phyloP scores from a whole-genome alignment of 2,888 invertebrate genomes.

The Eupithecia dodoneata region DNA sequence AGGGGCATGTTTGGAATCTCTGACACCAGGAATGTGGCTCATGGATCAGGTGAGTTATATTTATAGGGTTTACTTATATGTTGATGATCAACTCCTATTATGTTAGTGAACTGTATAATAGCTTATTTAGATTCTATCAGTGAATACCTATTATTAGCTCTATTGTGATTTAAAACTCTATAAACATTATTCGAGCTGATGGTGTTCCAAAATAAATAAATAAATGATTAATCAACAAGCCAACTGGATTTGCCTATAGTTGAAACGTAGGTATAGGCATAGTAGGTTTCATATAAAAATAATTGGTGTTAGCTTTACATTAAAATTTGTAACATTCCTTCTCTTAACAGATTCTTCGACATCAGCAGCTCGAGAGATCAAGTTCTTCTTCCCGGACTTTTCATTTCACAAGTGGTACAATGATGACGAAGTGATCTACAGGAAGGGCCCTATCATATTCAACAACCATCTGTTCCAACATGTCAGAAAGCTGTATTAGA shows the following conservation, averaged over 20 bases:
- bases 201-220: too few relatives aligned
- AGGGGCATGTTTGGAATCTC: slow-evolving; percentile 94
- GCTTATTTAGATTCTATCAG: too few relatives aligned
- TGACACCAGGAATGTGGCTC: slow-evolving; percentile 97
- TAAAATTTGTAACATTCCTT: neutral
- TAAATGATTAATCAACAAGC: neutral
- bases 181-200: too few relatives aligned
- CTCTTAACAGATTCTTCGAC: slow-evolving; percentile 86
- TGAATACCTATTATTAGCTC: too few relatives aligned
- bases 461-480: slow-evolving; percentile 83
- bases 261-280: neutral
- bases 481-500: slow-evolving; percentile 66
- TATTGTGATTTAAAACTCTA: too few relatives aligned
- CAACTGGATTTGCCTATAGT: neutral
- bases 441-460: slow-evolving; percentile 80
- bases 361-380: slow-evolving; percentile 90
- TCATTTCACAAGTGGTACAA: slow-evolving; percentile 86
- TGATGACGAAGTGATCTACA: slow-evolving; percentile 79
- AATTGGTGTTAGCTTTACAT: neutral
- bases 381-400: slow-evolving; percentile 94
- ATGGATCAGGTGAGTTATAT: slow-evolving; percentile 89
- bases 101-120: neutral
- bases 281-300: neutral
- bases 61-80: neutral
- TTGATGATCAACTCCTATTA: neutral